Percentiles rank a stretch among this genome's conserved stretches.
These are phyloP conservation scores for Araneus ventricosus DNA, from an alignment of 1,140 invertebrate genomes.

Conservation along the genomic window DNA sequence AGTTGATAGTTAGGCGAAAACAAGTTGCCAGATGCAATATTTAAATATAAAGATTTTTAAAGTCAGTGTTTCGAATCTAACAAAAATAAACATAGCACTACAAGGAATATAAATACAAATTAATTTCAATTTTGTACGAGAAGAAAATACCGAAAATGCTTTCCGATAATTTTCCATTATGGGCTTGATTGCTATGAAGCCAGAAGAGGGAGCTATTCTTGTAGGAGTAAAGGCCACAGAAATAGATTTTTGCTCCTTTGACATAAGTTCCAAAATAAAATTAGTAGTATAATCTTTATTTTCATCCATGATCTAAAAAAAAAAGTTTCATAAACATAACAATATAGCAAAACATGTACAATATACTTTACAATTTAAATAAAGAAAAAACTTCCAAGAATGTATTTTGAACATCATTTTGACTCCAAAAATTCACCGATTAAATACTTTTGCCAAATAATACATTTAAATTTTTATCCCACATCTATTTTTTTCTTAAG, in stretches of 20 bases:
- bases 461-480: no score
- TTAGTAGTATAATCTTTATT: background rate
- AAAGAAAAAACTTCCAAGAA: background rate
- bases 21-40: no score
- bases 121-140: no score
- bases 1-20: no score
- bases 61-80: no score
- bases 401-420: background rate
- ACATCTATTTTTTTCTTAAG: no score
- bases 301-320: constrained; percentile 1
- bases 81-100: no score
- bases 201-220: background rate
- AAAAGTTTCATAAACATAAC: background rate
- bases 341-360: background rate
- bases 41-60: no score
- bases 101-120: no score
- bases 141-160: constrained; percentile 20
- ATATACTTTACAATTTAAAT: background rate
- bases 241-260: constrained; percentile 35
- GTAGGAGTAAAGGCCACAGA: background rate
- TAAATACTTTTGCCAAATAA: no score
- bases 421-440: background rate
- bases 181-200: constrained; percentile 34
- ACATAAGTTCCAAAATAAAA: background rate
- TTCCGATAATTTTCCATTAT: background rate